Evolutionary conservation across 2,113 vertebrate species (phyloP), one percentile per base, ranked within the genome.

Genomic region (Pungitius pungitius): DNA sequence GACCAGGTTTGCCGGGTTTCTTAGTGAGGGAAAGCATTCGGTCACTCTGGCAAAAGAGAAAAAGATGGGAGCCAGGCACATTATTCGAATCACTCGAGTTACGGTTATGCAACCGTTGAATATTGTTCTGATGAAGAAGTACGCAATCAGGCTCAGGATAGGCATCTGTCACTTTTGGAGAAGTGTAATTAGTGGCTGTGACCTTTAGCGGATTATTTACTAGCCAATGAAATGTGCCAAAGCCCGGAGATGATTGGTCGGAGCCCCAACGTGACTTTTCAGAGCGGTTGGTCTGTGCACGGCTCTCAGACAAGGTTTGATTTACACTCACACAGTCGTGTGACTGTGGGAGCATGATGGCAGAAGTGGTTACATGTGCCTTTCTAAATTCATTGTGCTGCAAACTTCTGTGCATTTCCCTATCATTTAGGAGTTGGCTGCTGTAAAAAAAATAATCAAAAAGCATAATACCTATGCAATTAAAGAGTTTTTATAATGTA

Each of bases 161-260:
- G 72, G 73, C 80, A 86, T 86, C 86, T 80, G 82, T 84, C 85
- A 58, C 69, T 87, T 91, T 87, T 86, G 73, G 81, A 89, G 79
- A 49, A 81, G 76, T 74, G 79, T 85, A 90, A 92, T 92, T 88
- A 91, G 85, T 91, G 81, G 62, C 83, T 77, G 75, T 90, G 90
- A 91, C 89, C 89, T 92, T 91, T 89, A 77, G 69, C 49, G 22
- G 88, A 92, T 89, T 85, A 86, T 40, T 68, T 77, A 60, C 65
- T 78, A 77, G 76, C 81, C 85, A 87, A 87, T 91, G 84, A 87
- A 88, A 89, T 80, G 77, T 80, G 84, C 77, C 75, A 84, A 80
- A 80, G 73, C 69, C 82, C 63, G 73, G 45, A 78, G 67, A 86
- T 80, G 75, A 87, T 85, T 82, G 78, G 71, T 52, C 8, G 10